Base-by-base conservation (phyloP, 2,888 invertebrate species). In the Beris morrisii region DNA sequence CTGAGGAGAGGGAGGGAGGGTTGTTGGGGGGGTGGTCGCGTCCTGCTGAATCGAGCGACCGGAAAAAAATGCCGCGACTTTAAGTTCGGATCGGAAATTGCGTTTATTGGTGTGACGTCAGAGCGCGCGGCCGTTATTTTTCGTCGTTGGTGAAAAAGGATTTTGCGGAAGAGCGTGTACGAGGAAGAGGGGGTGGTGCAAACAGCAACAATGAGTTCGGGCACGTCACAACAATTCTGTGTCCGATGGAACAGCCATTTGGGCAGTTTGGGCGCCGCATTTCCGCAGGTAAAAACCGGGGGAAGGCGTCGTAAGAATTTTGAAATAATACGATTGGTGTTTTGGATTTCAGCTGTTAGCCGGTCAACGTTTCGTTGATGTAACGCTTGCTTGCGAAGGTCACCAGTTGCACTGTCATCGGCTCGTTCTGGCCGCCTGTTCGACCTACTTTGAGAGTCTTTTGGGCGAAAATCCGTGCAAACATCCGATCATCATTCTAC, bases 311-410 rank as follows among this genome's bases (percentile, higher is more conserved):
- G 38, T 38, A 7, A 38, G 9, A 22, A 30, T 32, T n/a, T 22
- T 3, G 22, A 53, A 12, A 15, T 12, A 15, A n/a, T 2, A n/a
- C 5, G 7, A 2, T 12, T 53, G 1, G 1, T 12, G 3, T 12
- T 22, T 12, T 30, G 1, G 44, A 32, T 28, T 50, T n/a, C 38
- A 81, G 70, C 72, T 81, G 4, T 71, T 81, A 63, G 80, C 80
- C 6, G 79, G 79, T 0, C 80, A 81, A 65, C 74, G 79, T 32
- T 93, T 94, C 76, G 92, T 93, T 0, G 94, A 94, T 80, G 93
- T 93, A 57, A 94, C 94, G 0, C 79, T 94, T 61, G 93, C 93
- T 4, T 93, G 93, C 76, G 94, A 94, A 79, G 92, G 92, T 0
- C 87, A 90, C 45, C 91, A 92, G 71, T 73, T 81, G 61, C 89